Evolutionary conservation across 2,888 invertebrate genomes (phyloP).

Genomic region (Eueremaeus valkanovi): DNA sequence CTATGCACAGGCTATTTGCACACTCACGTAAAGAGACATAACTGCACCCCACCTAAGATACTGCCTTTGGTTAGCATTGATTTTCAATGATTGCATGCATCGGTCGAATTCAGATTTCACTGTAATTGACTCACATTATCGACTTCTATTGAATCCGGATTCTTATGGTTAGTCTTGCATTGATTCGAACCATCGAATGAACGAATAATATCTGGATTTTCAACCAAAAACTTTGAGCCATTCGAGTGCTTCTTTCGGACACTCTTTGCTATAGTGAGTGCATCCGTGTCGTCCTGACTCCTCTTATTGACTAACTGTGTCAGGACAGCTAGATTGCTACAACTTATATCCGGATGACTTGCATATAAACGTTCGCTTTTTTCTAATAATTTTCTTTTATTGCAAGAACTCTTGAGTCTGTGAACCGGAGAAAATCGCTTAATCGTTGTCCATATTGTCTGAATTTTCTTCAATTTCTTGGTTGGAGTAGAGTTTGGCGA

Average conservation of each 20-base stretch:
- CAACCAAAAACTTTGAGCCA: neutral
- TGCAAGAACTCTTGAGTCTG: slow-evolving; percentile 22
- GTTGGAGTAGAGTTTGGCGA: neutral
- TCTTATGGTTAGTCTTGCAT: neutral
- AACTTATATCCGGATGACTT: slow-evolving; percentile 47
- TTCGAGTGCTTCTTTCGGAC: neutral
- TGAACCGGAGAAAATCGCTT: slow-evolving; percentile 43
- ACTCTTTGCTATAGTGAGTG: neutral
- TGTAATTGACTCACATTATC: too few species aligned
- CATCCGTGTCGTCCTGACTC: slow-evolving; percentile 27
- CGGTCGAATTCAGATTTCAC: too few species aligned
- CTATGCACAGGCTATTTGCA: too few species aligned
- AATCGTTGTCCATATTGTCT: slow-evolving; percentile 44
- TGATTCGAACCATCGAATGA: slow-evolving; percentile 27
- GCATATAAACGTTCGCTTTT: slow-evolving; percentile 43
- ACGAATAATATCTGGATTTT: slow-evolving; percentile 31
- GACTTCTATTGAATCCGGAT: too few species aligned
- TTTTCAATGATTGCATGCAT: too few species aligned
- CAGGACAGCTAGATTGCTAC: slow-evolving; percentile 44
- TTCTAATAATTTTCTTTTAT: slow-evolving; percentile 10
- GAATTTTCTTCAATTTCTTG: slow-evolving; percentile 40
- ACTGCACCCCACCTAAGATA: too few species aligned
- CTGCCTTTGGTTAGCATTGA: too few species aligned
- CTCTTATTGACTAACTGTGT: slow-evolving; percentile 8
- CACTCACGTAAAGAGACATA: too few species aligned